Conservation (phyloP, 2,888 invertebrate species). For the Lacanobia wlatinum region DNA sequence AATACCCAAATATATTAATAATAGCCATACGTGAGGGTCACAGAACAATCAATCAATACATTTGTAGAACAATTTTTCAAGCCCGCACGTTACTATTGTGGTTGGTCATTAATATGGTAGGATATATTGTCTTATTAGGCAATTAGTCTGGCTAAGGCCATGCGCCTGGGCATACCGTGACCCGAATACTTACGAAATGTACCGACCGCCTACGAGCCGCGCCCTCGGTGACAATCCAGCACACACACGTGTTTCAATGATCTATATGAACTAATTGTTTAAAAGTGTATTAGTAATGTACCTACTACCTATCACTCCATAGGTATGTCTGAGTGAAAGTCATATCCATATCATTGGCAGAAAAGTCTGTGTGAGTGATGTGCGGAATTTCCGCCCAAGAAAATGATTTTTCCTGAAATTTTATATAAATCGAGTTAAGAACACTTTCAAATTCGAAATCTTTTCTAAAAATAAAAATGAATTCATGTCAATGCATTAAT, state of each 20-base stretch:
- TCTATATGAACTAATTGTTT: conserved; percentile 36
- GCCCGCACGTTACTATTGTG: conserved; percentile 38
- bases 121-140: conserved; percentile 68
- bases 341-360: neutral
- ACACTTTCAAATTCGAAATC: neutral
- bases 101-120: conserved; percentile 59
- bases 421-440: neutral
- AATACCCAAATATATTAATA: conserved; percentile 43
- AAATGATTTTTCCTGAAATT: neutral
- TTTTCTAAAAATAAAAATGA: conserved; percentile 5
- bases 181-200: conserved; percentile 64
- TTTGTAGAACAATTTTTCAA: conserved; percentile 61
- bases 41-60: conserved; percentile 59
- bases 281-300: neutral
- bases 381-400: neutral
- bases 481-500: neutral
- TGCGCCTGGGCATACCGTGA: conserved; percentile 54
- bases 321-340: neutral
- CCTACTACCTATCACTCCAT: neutral
- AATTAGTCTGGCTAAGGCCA: conserved; percentile 66
- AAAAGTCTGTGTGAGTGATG: neutral
- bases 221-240: conserved; percentile 51
- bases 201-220: conserved; percentile 55
- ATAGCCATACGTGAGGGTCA: conserved; percentile 40
- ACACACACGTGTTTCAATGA: conserved; percentile 43